Conservation (phyloP, 2,888 invertebrate genomes). For the Xanthia icteritia region DNA sequence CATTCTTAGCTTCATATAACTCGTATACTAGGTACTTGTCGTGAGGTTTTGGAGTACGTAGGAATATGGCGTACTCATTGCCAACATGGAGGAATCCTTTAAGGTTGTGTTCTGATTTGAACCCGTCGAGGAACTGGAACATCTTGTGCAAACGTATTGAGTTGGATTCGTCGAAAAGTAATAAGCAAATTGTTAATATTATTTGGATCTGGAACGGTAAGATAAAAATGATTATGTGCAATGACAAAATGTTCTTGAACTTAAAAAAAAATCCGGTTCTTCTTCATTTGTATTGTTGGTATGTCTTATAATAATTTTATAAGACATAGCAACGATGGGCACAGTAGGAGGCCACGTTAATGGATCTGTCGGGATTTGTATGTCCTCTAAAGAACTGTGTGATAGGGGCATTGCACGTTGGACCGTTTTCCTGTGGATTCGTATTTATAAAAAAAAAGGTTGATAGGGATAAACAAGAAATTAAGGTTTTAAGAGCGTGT, state of each 20-base stretch:
- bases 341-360: neutral
- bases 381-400: neutral
- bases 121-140: conserved; percentile 84
- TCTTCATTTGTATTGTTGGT: neutral
- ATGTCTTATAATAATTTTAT: neutral
- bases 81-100: conserved; percentile 84
- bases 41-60: conserved; percentile 78
- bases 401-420: neutral
- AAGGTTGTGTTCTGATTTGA: conserved; percentile 77
- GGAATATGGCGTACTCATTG: conserved; percentile 81
- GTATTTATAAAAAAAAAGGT: neutral
- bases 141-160: conserved; percentile 82
- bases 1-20: conserved; percentile 81
- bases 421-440: neutral
- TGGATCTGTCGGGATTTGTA: neutral
- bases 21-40: conserved; percentile 82
- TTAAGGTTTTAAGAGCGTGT: neutral
- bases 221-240: neutral
- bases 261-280: neutral
- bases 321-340: too few relatives aligned
- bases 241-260: too few relatives aligned
- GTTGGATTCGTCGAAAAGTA: conserved; percentile 57
- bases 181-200: conserved; percentile 56
- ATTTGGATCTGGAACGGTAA: conserved; percentile 64
- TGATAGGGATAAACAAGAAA: neutral